These are phyloP conservation scores for Chesias legatella DNA, from an alignment of 2,888 invertebrate genomes.

Conservation along the genomic window DNA sequence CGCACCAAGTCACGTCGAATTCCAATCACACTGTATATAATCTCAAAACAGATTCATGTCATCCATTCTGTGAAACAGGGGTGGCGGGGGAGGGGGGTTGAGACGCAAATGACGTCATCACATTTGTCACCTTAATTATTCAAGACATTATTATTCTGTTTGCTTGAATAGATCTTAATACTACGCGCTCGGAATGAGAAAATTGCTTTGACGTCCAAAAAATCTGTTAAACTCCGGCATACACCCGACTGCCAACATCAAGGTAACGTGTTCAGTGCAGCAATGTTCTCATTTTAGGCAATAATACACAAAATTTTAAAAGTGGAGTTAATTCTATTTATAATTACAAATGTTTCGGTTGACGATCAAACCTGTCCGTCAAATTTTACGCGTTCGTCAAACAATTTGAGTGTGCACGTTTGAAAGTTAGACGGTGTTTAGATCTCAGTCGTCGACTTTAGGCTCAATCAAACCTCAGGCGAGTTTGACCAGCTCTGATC, in stretches of 20 bases:
- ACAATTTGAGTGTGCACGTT: no score
- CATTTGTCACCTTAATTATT: constrained; percentile 6
- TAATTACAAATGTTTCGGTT: constrained; percentile 10
- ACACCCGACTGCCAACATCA: not conserved
- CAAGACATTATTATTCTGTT: constrained; percentile 3
- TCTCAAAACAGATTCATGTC: not conserved
- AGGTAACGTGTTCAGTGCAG: not conserved
- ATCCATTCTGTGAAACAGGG: no score
- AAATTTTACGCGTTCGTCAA: no score
- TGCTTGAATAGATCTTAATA: constrained; percentile 10
- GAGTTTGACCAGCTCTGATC: no score
- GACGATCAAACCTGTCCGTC: not conserved
- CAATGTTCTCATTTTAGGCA: constrained; percentile 15
- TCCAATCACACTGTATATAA: constrained; percentile 7
- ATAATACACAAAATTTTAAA: constrained; percentile 7
- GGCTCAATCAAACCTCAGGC: no score
- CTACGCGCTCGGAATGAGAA: constrained; percentile 16
- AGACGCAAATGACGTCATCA: constrained; percentile 15
- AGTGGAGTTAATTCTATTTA: constrained; percentile 15
- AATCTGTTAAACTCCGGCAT: constrained; percentile 4
- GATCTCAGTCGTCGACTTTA: no score
- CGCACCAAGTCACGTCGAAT: no score
- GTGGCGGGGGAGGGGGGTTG: no score
- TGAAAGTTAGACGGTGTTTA: no score
- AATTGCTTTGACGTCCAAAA: constrained; percentile 9